Evolutionary conservation across 1,140 invertebrate species (phyloP).

Genomic region (Drosophila sechellia): DNA sequence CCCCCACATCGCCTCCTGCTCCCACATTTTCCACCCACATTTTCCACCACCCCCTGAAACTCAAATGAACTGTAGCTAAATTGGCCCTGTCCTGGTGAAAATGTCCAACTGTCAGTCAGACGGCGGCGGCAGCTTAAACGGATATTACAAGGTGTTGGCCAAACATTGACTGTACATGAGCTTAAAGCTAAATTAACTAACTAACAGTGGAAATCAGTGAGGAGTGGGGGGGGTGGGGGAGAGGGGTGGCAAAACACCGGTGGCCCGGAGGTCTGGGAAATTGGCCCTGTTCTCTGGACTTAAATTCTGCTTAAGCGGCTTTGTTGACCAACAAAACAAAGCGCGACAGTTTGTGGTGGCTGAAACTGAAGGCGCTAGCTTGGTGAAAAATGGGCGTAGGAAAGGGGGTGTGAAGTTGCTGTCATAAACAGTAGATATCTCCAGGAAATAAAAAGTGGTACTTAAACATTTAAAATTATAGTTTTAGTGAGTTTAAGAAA

Average conservation of each 20-base stretch:
- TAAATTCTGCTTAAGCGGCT: conserved; percentile 29
- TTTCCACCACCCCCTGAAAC: conserved; percentile 25
- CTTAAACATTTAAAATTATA: no score
- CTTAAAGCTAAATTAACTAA: conserved; percentile 79
- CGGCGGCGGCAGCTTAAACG: conserved; percentile 65
- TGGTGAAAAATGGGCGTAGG: not conserved
- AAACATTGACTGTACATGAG: conserved; percentile 84
- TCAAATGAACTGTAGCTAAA: conserved; percentile 81
- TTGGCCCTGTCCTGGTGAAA: conserved; percentile 53
- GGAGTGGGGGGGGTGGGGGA: no score
- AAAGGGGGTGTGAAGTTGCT: no score
- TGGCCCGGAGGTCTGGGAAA: not conserved
- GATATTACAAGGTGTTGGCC: conserved; percentile 83
- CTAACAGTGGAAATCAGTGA: conserved; percentile 15
- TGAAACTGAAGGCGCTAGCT: not conserved
- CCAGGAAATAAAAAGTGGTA: not conserved
- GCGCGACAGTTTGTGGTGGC: conserved; percentile 8
- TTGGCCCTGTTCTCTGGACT: not conserved
- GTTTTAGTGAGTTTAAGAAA: no score
- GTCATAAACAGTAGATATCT: not conserved
- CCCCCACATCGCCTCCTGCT: not conserved
- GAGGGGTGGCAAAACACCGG: no score
- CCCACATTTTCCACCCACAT: conserved; percentile 2
- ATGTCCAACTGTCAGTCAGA: conserved; percentile 72
- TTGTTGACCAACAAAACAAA: conserved; percentile 42